Base-by-base conservation (phyloP, 2,797 vertebrate species). In the Cirrhinus molitorella region DNA sequence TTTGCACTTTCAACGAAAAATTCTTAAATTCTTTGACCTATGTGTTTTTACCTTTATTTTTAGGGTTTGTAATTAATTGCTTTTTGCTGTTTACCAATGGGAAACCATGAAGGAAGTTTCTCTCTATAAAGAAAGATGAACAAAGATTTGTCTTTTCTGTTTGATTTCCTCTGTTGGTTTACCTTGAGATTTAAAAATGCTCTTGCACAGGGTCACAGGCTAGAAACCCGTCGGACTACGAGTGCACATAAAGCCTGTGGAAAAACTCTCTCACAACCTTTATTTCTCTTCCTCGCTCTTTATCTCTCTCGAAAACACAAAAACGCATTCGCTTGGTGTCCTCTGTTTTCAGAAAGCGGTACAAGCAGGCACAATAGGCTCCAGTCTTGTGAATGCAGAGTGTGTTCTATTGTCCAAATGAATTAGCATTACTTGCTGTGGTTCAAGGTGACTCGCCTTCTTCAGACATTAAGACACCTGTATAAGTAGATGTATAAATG, bases 171-270 rank as follows among this genome's bases (percentile, higher is more conserved):
- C 75, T 81, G 57, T 67, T 68, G 43, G 76, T 83, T 88, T 70
- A 83, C 83, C 81, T 85, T 83, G 83, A 85, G 80, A 87, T 75
- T 40, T 75, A 78, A 87, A 86, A 79, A 85, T 66, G 70, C 47
- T 63, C 8, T 40, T 49, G 25, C 40, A 19, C 68, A 71, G 73
- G 85, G 88, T 85, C 84, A 68, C 51, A 65, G 55, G 59, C 79
- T 73, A 23, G 59, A 45, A 72, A 68, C 76, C 79, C 31, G 19
- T 43, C n/a, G 51, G 45, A 51, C 80, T 77, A 47, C 53, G 53
- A 53, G 66, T 73, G 68, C 57, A 65, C 59, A 83, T 85, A 83
- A 72, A 77, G 53, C 59, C 45, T n/a, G 59, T 71, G 71, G 74
- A 68, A 45, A 84, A 79, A 28, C 49, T 67, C 19, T 82, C 7